Evolutionary conservation across 2,113 vertebrate genomes (phyloP), one percentile per base, ranked within the genome.

Genomic region (Lipophrys pholis): DNA sequence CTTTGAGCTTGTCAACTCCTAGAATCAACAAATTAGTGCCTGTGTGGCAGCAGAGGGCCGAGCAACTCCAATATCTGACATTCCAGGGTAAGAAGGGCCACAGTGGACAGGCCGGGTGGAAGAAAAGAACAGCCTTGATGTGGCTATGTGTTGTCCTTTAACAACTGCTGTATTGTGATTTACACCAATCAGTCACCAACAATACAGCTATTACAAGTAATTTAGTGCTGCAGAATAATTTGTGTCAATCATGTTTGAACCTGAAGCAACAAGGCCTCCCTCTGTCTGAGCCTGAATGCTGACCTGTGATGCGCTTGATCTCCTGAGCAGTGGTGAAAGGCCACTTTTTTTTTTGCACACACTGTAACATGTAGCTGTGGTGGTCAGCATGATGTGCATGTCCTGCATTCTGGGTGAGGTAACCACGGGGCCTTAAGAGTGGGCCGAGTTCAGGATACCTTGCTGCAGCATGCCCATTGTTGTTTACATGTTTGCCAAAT

Each of bases 21-120:
- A 90, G 91, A 92, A 88, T 78, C 85, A 91, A 90, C 85, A 92
- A 89, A 92, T 90, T 81, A 89, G 86, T 81, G 69, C 81, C 62
- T 83, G 69, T 52, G 81, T 68, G 54, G 58, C 73, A 71, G 87
- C 74, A 30, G 56, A 72, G 77, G 71, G 38, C 39, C 64, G 21
- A 2, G 43, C 46, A 40, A 73, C 68, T 74, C 50, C 62, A 80
- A 88, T 75, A 59, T 69, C 76, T 80, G 53, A 70, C 77, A 91
- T 92, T 90, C 81, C 84, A 70, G 41, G 12, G 58, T 15, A 55
- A 46, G 43, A 30, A 51, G 52, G 41, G 8, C 5, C 38, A 40
- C 43, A 63, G 55, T 59, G 30, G 55, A 30, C 84, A 88, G 86
- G 86, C 56, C 82, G 87, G 86, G 84, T 87, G 71, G 56, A 82